Percentiles rank a stretch among this genome's conserved stretches.
phyloP scores from a whole-genome alignment of 1,140 invertebrate genomes.

The Caenorhabditis brenneri region DNA sequence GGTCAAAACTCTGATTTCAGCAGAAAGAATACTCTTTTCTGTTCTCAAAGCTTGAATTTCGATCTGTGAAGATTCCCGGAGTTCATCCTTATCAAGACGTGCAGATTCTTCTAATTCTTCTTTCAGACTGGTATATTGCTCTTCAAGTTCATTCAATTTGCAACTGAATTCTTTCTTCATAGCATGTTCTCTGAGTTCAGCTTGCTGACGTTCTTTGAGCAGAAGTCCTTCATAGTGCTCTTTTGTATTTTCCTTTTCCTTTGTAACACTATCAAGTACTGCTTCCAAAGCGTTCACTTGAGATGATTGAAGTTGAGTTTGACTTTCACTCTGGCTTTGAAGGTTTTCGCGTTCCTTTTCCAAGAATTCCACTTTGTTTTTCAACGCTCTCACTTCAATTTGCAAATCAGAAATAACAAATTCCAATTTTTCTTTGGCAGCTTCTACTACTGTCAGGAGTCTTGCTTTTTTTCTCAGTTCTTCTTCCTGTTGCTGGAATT shows the following conservation, averaged over 20 bases:
- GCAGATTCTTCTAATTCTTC: constrained; percentile 63
- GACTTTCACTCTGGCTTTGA: constrained; percentile 67
- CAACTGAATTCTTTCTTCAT: constrained; percentile 66
- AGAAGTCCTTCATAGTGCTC: constrained; percentile 66
- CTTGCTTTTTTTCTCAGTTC: constrained; percentile 61
- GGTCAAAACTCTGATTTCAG: constrained; percentile 58
- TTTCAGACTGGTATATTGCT: constrained; percentile 66
- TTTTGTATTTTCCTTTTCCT: constrained; percentile 66
- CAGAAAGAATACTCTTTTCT: constrained; percentile 59
- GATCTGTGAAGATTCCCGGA: constrained; percentile 63
- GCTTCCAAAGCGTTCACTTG: constrained; percentile 69
- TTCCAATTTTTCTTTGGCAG: constrained; percentile 61
- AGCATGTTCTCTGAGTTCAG: constrained; percentile 63
- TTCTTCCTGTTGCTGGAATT: constrained; percentile 60
- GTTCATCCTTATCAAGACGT: constrained; percentile 61
- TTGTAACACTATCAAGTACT: constrained; percentile 65
- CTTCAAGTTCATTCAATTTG: constrained; percentile 69
- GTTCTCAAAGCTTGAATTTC: constrained; percentile 60
- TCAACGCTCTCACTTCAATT: constrained; percentile 66
- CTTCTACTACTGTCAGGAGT: constrained; percentile 62
- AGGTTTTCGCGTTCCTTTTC: constrained; percentile 69
- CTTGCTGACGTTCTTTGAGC: constrained; percentile 59
- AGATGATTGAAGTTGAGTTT: constrained; percentile 66
- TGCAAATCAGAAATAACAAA: constrained; percentile 63
- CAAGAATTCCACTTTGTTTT: constrained; percentile 65